Conservation (phyloP, 2,113 vertebrate species). For the Tachysurus fulvidraco region DNA sequence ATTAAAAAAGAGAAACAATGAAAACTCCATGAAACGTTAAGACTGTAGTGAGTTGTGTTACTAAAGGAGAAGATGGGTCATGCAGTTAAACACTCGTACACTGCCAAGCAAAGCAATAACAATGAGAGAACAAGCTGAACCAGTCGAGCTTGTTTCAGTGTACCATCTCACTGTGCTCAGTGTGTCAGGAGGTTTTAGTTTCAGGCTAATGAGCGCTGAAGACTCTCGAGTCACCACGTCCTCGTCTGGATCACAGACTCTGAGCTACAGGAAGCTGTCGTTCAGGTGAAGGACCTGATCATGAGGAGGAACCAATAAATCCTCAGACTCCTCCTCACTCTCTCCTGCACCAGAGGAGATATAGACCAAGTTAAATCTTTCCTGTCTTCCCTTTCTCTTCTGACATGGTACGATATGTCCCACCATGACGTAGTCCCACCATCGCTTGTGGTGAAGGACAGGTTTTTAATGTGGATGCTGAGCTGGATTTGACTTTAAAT, state of each 20-base stretch:
- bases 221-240: neutral
- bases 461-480: too few species aligned
- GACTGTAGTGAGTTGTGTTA: neutral
- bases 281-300: neutral
- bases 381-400: too few species aligned
- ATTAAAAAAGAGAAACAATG: too few species aligned
- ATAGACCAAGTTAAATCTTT: too few species aligned
- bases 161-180: neutral
- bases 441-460: too few species aligned
- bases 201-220: neutral
- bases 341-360: too few species aligned
- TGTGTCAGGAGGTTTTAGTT: neutral
- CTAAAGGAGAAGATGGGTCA: neutral
- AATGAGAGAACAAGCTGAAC: slow-evolving; percentile 64
- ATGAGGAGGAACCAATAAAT: neutral
- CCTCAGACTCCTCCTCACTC: neutral
- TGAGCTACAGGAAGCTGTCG: too few species aligned
- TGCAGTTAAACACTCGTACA: slow-evolving; percentile 3
- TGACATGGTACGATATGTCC: too few species aligned
- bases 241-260: neutral
- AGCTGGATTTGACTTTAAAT: too few species aligned
- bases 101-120: slow-evolving; percentile 51
- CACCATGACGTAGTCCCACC: too few species aligned
- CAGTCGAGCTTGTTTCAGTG: slow-evolving; percentile 61
- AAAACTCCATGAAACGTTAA: neutral